phyloP scores from a whole-genome alignment of 2,113 vertebrate species.

The Rhinichthys klamathensis region DNA sequence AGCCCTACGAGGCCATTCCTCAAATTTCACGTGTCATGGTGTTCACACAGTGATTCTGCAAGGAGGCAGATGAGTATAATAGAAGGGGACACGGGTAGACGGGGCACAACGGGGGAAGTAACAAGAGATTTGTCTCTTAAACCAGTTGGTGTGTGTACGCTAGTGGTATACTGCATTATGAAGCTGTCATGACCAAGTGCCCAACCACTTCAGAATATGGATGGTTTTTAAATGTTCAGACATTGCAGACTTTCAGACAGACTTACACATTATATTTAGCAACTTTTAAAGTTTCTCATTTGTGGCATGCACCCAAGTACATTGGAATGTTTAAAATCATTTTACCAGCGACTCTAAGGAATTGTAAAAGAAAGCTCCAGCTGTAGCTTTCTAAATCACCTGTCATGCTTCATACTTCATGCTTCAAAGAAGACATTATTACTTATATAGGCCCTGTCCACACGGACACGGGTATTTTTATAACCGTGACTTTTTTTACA shows the following conservation, averaged over 20 bases:
- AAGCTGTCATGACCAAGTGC: conserved; percentile 40
- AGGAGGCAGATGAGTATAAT: conserved; percentile 50
- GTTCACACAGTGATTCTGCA: conserved; percentile 28
- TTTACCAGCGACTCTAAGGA: conserved; percentile 6
- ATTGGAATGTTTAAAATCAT: conserved; percentile 20
- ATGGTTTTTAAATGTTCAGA: conserved; percentile 30
- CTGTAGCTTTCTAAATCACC: background rate
- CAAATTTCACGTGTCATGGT: conserved; percentile 24
- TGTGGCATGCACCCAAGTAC: background rate
- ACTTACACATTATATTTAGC: conserved; percentile 18
- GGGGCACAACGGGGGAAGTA: conserved; percentile 32
- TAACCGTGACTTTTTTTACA: no score
- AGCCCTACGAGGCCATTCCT: conserved; percentile 22
- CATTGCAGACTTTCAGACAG: conserved; percentile 17
- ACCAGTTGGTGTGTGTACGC: conserved; percentile 20
- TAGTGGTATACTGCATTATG: conserved; percentile 18
- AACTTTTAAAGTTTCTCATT: conserved; percentile 3
- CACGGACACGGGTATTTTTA: no score
- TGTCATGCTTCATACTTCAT: background rate
- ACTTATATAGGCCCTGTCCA: no score
- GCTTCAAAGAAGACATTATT: background rate
- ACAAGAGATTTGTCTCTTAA: conserved; percentile 44
- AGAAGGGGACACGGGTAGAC: conserved; percentile 26
- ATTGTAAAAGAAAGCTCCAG: background rate
- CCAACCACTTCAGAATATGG: conserved; percentile 11